phyloP scores from a whole-genome alignment of 2,113 vertebrate species.

The Pachycephala philippinensis region DNA sequence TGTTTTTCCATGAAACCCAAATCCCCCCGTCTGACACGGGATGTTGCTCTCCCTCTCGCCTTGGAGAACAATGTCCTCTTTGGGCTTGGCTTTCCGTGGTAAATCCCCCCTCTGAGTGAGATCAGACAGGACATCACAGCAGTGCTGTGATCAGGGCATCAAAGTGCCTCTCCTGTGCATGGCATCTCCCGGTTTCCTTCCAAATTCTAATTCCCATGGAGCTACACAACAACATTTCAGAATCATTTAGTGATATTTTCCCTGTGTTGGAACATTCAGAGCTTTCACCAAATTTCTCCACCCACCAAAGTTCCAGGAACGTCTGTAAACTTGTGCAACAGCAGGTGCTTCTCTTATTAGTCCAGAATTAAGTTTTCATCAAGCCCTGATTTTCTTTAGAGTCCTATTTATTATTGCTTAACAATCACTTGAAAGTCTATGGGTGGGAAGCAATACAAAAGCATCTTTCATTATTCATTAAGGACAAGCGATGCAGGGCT shows the following conservation, averaged over 20 bases:
- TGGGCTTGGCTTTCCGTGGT: not conserved
- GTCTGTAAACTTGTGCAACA: not conserved
- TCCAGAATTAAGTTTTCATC: not conserved
- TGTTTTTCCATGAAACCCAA: not conserved
- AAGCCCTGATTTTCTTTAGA: not conserved
- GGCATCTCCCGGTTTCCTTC: not conserved
- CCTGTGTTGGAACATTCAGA: not conserved
- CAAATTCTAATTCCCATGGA: not conserved
- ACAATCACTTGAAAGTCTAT: not conserved
- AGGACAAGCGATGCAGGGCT: not conserved
- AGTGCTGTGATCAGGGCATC: not conserved
- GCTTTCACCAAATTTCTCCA: not conserved
- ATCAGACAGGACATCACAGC: no score
- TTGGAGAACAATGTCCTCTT: rapidly evolving
- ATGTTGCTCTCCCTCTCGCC: not conserved
- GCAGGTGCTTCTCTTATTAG: not conserved
- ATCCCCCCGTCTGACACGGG: not conserved
- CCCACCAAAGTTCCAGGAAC: not conserved
- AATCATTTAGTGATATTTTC: not conserved
- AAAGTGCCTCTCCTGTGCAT: not conserved
- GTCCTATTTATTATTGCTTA: slow-evolving; percentile 8
- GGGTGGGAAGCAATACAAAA: slow-evolving; percentile 37
- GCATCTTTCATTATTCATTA: slow-evolving; percentile 53
- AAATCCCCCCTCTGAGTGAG: not conserved
- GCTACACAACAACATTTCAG: not conserved